These are phyloP conservation scores for Podiceps cristatus DNA, from an alignment of 2,113 vertebrate species.

Conservation along the genomic window DNA sequence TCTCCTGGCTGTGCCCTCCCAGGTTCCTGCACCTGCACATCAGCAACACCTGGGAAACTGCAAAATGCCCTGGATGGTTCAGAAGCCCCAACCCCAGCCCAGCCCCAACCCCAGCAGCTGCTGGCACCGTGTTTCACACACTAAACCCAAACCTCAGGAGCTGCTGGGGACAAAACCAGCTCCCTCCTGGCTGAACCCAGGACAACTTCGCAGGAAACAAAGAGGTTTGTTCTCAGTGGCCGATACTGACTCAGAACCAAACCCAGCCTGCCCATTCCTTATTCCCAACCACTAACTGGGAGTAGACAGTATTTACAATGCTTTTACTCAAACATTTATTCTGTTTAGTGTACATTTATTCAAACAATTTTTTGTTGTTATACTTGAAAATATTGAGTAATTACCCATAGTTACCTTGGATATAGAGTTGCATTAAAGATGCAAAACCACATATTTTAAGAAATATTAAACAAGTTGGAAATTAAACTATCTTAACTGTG, in stretches of 20 bases:
- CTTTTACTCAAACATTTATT: background rate
- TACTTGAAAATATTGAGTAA: background rate
- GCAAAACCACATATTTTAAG: rapidly evolving
- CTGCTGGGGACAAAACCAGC: too few relatives aligned
- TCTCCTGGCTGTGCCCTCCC: too few relatives aligned
- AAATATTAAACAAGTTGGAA: background rate
- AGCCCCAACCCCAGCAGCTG: too few relatives aligned
- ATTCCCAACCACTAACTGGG: background rate
- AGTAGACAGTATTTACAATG: background rate
- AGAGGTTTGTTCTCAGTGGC: background rate
- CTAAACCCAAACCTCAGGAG: too few relatives aligned
- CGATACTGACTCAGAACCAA: background rate
- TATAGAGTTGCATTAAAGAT: background rate
- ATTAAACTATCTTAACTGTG: background rate
- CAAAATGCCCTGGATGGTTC: too few relatives aligned
- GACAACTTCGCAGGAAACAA: background rate
- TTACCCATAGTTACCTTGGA: background rate
- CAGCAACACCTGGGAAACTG: too few relatives aligned
- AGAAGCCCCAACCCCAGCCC: too few relatives aligned
- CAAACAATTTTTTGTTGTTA: too few relatives aligned
- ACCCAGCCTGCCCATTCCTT: background rate
- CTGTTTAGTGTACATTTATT: too few relatives aligned
- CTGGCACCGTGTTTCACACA: too few relatives aligned
- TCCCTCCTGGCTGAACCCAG: too few relatives aligned
- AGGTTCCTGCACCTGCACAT: too few relatives aligned